Conservation (phyloP, 1,140 invertebrate genomes). For the Zaprionus capensis region DNA sequence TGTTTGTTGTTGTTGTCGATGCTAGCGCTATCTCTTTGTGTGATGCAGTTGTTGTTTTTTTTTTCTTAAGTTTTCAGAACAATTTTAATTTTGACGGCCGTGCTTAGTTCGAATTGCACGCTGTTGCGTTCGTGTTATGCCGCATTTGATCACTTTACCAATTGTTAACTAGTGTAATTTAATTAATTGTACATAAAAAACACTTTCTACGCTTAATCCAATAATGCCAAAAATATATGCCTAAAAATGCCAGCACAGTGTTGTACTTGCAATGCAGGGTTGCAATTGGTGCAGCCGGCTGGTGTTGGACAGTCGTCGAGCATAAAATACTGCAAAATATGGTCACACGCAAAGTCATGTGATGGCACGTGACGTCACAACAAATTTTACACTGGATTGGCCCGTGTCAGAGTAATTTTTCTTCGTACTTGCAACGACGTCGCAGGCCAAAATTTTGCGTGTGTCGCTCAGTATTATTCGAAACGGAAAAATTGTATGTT, state of each 20-base stretch:
- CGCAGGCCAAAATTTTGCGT: constrained; percentile 77
- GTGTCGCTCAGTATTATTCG: constrained; percentile 75
- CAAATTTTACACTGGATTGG: constrained; percentile 51
- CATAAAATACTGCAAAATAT: constrained; percentile 9
- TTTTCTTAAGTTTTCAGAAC: not conserved
- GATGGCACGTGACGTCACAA: constrained; percentile 79
- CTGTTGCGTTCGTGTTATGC: constrained; percentile 9
- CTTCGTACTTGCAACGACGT: constrained; percentile 75
- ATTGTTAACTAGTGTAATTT: constrained; percentile 69
- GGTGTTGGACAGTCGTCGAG: not conserved
- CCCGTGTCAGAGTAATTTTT: constrained; percentile 67
- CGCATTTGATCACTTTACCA: constrained; percentile 20
- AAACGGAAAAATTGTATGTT: constrained; percentile 80
- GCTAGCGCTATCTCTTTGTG: constrained; percentile 44
- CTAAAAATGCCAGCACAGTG: constrained; percentile 33
- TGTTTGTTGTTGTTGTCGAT: constrained; percentile 19
- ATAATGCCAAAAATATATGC: constrained; percentile 49
- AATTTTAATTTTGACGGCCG: constrained; percentile 16
- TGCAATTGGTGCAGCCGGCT: not conserved
- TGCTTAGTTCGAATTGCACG: constrained; percentile 20
- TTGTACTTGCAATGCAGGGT: constrained; percentile 11
- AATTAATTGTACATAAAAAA: constrained; percentile 66
- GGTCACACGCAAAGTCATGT: constrained; percentile 65
- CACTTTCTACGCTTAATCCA: constrained; percentile 63
- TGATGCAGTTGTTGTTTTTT: constrained; percentile 18